These are phyloP conservation scores for Phoxinus phoxinus DNA, from an alignment of 2,113 vertebrate species.

Conservation along the genomic window DNA sequence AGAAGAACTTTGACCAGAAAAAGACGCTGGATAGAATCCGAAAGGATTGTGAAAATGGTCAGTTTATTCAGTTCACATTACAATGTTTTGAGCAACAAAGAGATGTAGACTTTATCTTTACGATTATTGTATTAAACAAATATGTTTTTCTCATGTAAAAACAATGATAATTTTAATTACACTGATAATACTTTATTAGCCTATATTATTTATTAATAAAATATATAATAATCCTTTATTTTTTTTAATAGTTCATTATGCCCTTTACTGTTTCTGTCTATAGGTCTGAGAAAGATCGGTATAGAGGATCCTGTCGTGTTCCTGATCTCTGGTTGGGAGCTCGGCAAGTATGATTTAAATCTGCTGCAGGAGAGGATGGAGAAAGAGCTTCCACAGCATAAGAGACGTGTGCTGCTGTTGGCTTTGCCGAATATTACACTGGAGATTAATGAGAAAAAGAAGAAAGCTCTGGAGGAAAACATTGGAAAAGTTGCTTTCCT, in stretches of 20 bases:
- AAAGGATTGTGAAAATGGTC: conserved; percentile 57
- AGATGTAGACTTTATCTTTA: background rate
- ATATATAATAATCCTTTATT: background rate
- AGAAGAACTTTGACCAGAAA: background rate
- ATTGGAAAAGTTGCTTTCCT: conserved; percentile 69
- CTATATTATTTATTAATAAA: background rate
- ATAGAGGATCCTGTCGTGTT: conserved; percentile 60
- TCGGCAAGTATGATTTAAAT: conserved; percentile 57
- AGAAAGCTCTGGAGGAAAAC: conserved; percentile 64
- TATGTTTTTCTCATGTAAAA: background rate
- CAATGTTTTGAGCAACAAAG: background rate
- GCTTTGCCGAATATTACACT: conserved; percentile 67
- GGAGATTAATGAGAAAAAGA: conserved; percentile 68
- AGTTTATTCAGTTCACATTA: background rate
- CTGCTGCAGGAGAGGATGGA: conserved; percentile 56
- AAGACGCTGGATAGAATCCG: conserved; percentile 46
- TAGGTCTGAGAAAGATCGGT: conserved; percentile 17
- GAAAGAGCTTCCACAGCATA: conserved; percentile 60
- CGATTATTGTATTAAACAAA: background rate
- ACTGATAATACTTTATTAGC: background rate
- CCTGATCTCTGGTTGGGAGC: conserved; percentile 58
- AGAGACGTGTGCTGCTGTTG: conserved; percentile 55
- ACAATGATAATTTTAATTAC: no score
- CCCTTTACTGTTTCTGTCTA: background rate
- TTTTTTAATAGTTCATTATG: background rate